These are phyloP conservation scores for Parambassis ranga DNA, from an alignment of 2,797 vertebrate genomes.

Conservation along the genomic window DNA sequence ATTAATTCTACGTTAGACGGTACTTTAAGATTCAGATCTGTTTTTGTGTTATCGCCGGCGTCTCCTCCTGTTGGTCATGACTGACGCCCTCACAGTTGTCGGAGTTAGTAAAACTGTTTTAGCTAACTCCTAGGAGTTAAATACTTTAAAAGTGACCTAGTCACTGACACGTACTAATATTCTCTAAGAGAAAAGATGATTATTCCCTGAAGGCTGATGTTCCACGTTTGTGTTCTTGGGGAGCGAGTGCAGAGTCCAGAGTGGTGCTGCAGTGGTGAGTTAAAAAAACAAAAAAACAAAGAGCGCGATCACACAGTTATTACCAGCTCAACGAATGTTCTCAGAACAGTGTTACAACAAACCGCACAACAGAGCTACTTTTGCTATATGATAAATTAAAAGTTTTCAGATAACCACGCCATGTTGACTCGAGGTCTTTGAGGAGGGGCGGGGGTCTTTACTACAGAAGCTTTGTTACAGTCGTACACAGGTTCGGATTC, in stretches of 20 bases:
- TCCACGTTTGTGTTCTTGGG: conserved; percentile 50
- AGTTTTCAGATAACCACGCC: conserved; percentile 64
- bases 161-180: conserved; percentile 96
- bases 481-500: no score
- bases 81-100: conserved; percentile 86
- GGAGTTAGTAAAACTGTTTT: conserved; percentile 86
- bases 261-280: conserved; percentile 51
- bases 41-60: conserved; percentile 32
- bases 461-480: no score
- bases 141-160: conserved; percentile 95
- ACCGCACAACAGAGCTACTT: conserved; percentile 71
- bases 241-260: conserved; percentile 30
- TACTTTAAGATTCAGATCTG: conserved; percentile 68
- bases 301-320: conserved; percentile 38
- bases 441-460: background rate
- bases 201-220: conserved; percentile 79
- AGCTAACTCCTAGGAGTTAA: conserved; percentile 99
- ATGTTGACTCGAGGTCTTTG: conserved; percentile 16
- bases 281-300: no score
- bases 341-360: conserved; percentile 65
- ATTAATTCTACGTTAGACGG: conserved; percentile 51
- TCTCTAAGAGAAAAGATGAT: conserved; percentile 99
- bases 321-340: conserved; percentile 68
- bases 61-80: conserved; percentile 74
- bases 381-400: conserved; percentile 76